Evolutionary conservation across 2,113 vertebrate genomes (phyloP), one percentile per base, ranked within the genome.

Genomic region (Forbesichthys papilliferus): DNA sequence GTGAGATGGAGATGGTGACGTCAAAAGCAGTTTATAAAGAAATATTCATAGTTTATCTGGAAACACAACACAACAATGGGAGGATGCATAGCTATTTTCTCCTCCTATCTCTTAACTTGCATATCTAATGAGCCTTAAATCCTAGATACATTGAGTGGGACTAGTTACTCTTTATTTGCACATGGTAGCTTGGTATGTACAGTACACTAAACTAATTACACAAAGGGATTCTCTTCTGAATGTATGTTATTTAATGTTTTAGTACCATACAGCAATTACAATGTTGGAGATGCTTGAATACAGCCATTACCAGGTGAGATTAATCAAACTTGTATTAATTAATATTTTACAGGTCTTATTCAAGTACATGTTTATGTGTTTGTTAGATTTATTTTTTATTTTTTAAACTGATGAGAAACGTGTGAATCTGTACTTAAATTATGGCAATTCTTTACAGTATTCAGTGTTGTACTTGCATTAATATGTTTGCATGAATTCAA

Each of bases 241-340:
- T 63, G 18, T 51, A 60, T 6, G 47, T 48, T 62, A 3, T 13
- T 68, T 59, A 61, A 69, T 61, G 20, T 48, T 53, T 18, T 11
- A 58, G 3, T 58, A 60, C 48, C 71, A n/a, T 75, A 88, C 82
- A 69, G 5, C 33, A 82, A 71, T 63, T 67, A 68, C 90, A 64
- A 96, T 97, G 95, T 89, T 98, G 96, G 96, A 98, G 92, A 99
- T 99, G 98, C 94, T 98, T 89, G 97, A 98, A 86, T 98, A 96
- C 92, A 96, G 92, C 84, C 95, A 96, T 87, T 99, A 96, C 84
- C 96, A 98, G 98, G 97, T 99, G 90, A 96, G 92, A 84, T 51
- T 20, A 9, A 16, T 57, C 12, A 57, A 57, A 14, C 13, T 54
- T 42, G 2, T n/a, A 54, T 54, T n/a, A 3, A 54, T 54, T 6